phyloP scores from a whole-genome alignment of 2,797 vertebrate genomes.

The Rhynchonycteris naso region DNA sequence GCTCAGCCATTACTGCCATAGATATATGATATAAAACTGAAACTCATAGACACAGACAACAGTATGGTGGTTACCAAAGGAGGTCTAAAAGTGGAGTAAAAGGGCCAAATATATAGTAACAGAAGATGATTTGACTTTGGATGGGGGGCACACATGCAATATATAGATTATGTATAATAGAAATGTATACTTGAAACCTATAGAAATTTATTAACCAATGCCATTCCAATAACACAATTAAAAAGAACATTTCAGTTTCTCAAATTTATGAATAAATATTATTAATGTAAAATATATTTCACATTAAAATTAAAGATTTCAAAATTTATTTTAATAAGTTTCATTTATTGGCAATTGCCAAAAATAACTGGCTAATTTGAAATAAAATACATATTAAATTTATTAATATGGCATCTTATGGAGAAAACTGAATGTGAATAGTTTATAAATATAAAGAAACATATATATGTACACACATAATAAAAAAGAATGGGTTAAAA shows the following conservation, averaged over 20 bases:
- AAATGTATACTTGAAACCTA: neutral
- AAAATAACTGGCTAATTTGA: neutral
- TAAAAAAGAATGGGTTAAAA: neutral
- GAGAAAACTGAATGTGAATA: neutral
- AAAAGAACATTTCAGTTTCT: conserved; percentile 7
- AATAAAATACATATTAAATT: neutral
- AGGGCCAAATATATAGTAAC: neutral
- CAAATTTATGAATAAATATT: neutral
- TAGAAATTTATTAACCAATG: neutral
- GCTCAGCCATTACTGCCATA: no score
- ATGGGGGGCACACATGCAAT: neutral
- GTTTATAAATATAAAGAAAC: neutral
- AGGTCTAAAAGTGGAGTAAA: neutral
- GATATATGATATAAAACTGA: no score
- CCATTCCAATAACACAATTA: neutral
- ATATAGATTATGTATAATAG: neutral
- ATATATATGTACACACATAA: neutral
- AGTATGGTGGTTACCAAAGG: neutral
- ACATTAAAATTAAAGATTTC: neutral
- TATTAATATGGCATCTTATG: neutral
- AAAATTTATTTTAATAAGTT: neutral
- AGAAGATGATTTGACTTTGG: neutral
- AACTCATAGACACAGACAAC: neutral
- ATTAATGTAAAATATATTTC: neutral
- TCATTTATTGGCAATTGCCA: neutral